Base-by-base conservation (phyloP, 2,797 vertebrate genomes). In the Coilia nasus region DNA sequence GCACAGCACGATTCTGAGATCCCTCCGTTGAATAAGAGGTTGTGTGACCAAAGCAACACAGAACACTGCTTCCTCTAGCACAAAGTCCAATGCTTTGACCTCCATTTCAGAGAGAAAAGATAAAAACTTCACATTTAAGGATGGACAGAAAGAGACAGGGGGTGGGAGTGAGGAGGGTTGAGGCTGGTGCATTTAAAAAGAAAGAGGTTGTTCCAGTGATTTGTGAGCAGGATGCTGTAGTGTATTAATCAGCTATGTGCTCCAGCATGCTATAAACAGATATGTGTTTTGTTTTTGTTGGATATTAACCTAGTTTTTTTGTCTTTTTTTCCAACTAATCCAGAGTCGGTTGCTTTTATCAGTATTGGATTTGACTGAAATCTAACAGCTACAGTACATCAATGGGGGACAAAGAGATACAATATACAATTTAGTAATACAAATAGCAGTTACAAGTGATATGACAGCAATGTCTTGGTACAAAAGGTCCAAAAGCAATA, bases 1-100 rank as follows among this genome's bases (percentile, higher is more conserved):
- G 31, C 17, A 78, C 15, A 7, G 71, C 35, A 15, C 31, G 31
- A 21, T 17, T 41, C 31, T 44, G 35, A 41, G 17, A 41, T 78
- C 31, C 71, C 71, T 54, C 71, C 41, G 35, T 44, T 78, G 71
- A 78, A 78, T 78, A 78, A 78, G 71, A 78, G 31, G 31, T 44
- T 44, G 71, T 78, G 71, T 78, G 71, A 78, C 71, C 35, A 44
- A 44, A 78, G 71, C 71, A 78, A 44, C 17, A 44, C 31, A 78
- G 35, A 78, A 78, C 71, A 78, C 15, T 78, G 31, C 35, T 17
- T 78, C 71, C 31, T 78, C 35, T 19, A 78, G 71, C 71, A 78
- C 21, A 19, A 78, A 78, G 71, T 78, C 71, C 67, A 17, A 35
- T 75, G 67, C 14, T 41, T 78, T 78, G 71, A 78, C 71, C 71